Evolutionary conservation across 2,113 vertebrate species (phyloP).

Genomic region (Scalopus aquaticus): DNA sequence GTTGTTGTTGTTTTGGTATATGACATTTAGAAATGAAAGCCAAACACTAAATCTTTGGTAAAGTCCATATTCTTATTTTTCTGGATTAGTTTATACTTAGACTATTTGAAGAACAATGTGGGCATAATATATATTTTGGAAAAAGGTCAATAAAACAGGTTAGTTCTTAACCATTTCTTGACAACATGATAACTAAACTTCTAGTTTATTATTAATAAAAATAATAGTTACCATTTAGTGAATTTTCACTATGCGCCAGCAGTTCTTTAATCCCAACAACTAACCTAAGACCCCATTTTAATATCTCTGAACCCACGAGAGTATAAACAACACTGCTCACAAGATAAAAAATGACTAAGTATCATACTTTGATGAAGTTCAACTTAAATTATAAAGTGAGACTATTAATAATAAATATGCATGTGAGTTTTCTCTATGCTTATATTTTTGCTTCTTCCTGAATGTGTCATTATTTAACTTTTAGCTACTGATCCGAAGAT

Average conservation of each 20-base stretch:
- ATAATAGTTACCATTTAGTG: background rate
- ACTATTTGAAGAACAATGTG: background rate
- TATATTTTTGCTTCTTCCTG: background rate
- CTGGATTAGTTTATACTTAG: slow-evolving; percentile 32
- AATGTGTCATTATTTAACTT: background rate
- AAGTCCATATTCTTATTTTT: background rate
- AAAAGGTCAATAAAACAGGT: background rate
- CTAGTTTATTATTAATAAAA: slow-evolving; percentile 21
- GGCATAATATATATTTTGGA: background rate
- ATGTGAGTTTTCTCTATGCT: background rate
- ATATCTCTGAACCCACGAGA: background rate
- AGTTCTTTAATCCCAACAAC: background rate
- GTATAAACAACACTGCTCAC: background rate
- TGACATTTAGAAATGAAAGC: slow-evolving; percentile 69
- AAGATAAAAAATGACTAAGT: background rate
- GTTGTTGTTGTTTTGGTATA: background rate
- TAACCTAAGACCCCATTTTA: background rate
- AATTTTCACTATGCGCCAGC: background rate
- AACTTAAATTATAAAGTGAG: background rate
- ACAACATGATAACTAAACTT: background rate
- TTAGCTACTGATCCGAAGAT: background rate
- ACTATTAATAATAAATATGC: background rate
- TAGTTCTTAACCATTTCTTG: slow-evolving; percentile 10
- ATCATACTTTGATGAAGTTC: background rate
- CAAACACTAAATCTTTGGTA: slow-evolving; percentile 19